Percentiles rank a stretch among this genome's conserved stretches.
Evolutionary conservation across 2,888 invertebrate genomes (phyloP).

Genomic region (Halocaridina rubra): DNA sequence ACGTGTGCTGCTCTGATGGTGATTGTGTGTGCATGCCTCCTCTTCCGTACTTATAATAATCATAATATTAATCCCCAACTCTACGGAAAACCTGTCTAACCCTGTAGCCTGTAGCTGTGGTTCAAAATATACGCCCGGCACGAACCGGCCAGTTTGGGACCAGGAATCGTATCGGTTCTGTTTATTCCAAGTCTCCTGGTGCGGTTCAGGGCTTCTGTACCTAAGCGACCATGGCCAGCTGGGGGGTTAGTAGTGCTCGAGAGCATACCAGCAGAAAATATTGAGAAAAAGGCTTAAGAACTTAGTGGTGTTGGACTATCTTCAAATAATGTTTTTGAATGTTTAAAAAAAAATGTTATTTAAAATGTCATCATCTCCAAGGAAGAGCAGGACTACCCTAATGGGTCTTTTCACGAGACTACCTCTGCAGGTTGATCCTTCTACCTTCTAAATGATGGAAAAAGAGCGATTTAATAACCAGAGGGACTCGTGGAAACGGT

Average conservation of each 20-base stretch:
- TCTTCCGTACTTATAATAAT: not conserved
- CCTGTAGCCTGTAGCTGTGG: conserved; percentile 30
- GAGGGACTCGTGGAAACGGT: not conserved
- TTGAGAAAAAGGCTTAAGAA: too few relatives aligned
- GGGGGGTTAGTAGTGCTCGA: conserved; percentile 22
- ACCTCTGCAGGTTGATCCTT: too few relatives aligned
- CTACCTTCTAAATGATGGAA: too few relatives aligned
- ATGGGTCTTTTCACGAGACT: too few relatives aligned
- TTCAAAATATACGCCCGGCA: conserved; percentile 18
- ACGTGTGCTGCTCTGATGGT: conserved; percentile 21
- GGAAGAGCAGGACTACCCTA: too few relatives aligned
- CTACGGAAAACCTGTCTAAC: not conserved
- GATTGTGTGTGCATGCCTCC: not conserved
- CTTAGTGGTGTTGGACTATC: too few relatives aligned
- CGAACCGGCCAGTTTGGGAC: conserved; percentile 28
- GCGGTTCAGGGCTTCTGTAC: conserved; percentile 40
- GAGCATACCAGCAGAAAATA: too few relatives aligned
- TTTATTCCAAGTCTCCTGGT: conserved; percentile 39
- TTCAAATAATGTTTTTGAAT: too few relatives aligned
- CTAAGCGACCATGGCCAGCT: conserved; percentile 27
- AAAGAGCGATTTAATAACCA: too few relatives aligned
- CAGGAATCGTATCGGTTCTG: conserved; percentile 51
- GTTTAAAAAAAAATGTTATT: too few relatives aligned
- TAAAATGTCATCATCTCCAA: too few relatives aligned
- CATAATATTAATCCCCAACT: not conserved